Base-by-base conservation (phyloP, 2,888 invertebrate genomes). In the Petrolisthes manimaculis region DNA sequence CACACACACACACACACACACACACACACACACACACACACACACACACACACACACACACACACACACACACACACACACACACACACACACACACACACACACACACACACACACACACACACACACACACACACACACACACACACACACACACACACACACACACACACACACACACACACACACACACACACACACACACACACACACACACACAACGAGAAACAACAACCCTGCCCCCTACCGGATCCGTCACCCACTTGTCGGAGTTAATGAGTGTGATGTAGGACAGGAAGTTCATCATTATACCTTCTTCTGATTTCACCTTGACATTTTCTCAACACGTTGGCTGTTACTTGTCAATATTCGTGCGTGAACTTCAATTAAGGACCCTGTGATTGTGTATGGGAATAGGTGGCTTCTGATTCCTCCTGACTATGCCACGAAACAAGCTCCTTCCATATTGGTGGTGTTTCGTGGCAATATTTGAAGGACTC, bases 171-270 rank as follows among this genome's bases (percentile, higher is more conserved):
- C 71, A 71, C 71, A 71, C 71, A 71, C 71, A 71, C 71, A 71
- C 71, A 71, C 71, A 71, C 71, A 71, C 71, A 71, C 71, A 71
- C 71, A 71, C 71, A 71, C 71, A 71, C 71, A 71, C 71, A 71
- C 71, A 71, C 71, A 71, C 71, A 71, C 71, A 71, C 71, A 71
- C 71, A 71, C 71, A 71, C 71, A 71, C 71, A 71, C 71, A 71
- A 75, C n/a, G n/a, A n/a, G n/a, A n/a, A n/a, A n/a, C n/a, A n/a
- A n/a, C n/a, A n/a, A n/a, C 61, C 61, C 6, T 61, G 61, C 61
- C 14, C 61, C 14, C 14, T 61, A 61, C 61, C 61, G 61, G 61
- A 61, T 61, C 61, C 8, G 8, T 75, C 24, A 75, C 75, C 75
- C 75, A 75, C 24, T 21, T n/a, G 24, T 75, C 75, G 75, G n/a